A percentile compares a stretch with the other conserved stretches of the same genome.
Conservation (phyloP, 2,113 vertebrate species). For the Acanthochromis polyacanthus region DNA sequence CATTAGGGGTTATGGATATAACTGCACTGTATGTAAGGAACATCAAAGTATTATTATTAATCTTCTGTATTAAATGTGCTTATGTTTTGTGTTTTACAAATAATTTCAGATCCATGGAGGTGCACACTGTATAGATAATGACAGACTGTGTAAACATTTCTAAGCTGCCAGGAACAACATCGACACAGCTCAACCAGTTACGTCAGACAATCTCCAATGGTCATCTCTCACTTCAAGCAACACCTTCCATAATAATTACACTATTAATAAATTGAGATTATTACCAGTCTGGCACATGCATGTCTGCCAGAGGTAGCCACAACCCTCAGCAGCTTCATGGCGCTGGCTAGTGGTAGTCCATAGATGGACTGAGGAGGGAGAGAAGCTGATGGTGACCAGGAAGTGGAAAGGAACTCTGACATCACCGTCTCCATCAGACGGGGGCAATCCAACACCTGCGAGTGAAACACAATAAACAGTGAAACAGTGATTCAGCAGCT, state of each 20-base stretch:
- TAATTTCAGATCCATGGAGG: neutral
- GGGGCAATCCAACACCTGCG: conserved; percentile 94
- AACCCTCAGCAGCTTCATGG: conserved; percentile 95
- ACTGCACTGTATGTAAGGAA: neutral
- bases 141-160: neutral
- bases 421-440: conserved; percentile 91
- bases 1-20: neutral
- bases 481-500: neutral
- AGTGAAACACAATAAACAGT: neutral
- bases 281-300: conserved; percentile 91
- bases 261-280: neutral
- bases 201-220: neutral
- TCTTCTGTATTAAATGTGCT: too few species aligned
- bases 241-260: too few species aligned
- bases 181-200: neutral
- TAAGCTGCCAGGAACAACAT: neutral
- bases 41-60: too few species aligned
- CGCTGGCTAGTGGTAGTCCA: conserved; percentile 86
- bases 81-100: neutral
- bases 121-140: neutral
- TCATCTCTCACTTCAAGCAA: too few species aligned
- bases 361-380: conserved; percentile 82
- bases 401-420: conserved; percentile 91
- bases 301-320: conserved; percentile 91
- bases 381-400: conserved; percentile 82